Evolutionary conservation across 2,113 vertebrate genomes (phyloP), one percentile per base, ranked within the genome.

Genomic region (Thermophis baileyi): DNA sequence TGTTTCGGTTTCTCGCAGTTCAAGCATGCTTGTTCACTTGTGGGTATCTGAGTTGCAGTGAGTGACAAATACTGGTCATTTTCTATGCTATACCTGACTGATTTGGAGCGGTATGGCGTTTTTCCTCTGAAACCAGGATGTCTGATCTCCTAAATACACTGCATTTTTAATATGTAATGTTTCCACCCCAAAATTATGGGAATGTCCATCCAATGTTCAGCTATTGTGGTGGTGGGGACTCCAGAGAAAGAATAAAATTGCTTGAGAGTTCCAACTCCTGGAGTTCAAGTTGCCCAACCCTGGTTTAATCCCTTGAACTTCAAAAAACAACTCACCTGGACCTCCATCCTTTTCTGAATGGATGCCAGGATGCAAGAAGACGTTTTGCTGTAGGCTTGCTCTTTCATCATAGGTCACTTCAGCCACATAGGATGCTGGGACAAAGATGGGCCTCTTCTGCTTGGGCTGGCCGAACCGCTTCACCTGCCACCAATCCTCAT

Each of bases 401-500:
- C 74, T 85, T 46, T 12, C 6, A 1, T 49, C 25, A 9, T 85
- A 20, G 7, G 87, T 54, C 85, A 99, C 96, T 96, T 99, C 98
- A 0, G 95, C 96, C 96, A 99, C 96, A 9, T 99, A 99, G 0
- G 98, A 97, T 27, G 98, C 98, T 0, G 99, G 99, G 2, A 99
- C 98, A 27, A 98, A 99, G 95, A 99, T 88, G 11, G 98, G 98
- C 91, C 97, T 97, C 85, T 97, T 97, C 93, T 97, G 98, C 46
- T 95, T 96, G 87, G 97, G 96, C 8, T 97, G 97, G 0, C 98
- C 97, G 4, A 98, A 97, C 93, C 98, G 96, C 51, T 98, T 97
- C 47, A 98, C 99, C 97, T 99, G 98, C 99, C 99, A 99, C 98
- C 99, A 99, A 96, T 99, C 98, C 9, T 95, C 92, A 16, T 98